Evolutionary conservation across 2,797 vertebrate genomes (phyloP), one percentile per base, ranked within the genome.

Genomic region (Periparus ater): DNA sequence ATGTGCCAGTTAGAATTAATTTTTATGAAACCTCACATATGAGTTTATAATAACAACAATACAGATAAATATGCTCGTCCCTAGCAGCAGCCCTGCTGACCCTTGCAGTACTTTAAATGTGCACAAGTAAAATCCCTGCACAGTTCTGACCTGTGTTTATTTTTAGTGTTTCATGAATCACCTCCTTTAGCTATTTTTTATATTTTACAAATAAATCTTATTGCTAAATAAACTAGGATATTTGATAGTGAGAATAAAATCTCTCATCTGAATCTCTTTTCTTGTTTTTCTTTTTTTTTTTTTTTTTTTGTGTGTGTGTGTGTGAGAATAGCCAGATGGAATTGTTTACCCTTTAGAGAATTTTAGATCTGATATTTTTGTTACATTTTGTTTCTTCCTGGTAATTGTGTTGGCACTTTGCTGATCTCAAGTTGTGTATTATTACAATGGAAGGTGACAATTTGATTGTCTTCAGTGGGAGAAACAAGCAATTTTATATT

Each of bases 401-500:
- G 93, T 97, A 97, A 97, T 98, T 97, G 96, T 93, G 95, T 97
- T 97, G 98, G 97, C 98, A 98, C 98, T 98, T 97, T 97, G 93
- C 91, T 97, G 97, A 97, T 98, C 97, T 96, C 96, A 96, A 98
- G 97, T 98, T 97, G 97, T 98, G 95, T 97, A 95, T 98, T 98
- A 98, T 98, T 98, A 99, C 98, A 99, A 99, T 98, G 96, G 98
- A 99, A 98, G 98, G 98, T 99, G 98, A 99, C 98, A 98, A 99
- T 98, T 99, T 99, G 98, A 99, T 99, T 99, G 98, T 99, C 98
- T 98, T 99, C 98, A 98, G 98, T 98, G 98, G 98, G 97, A 97
- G 97, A 98, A 98, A 98, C 97, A 98, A 98, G 98, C 98, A 98
- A 98, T 98, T 98, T 98, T 98, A 98, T 98, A 98, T 98, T 98